These are phyloP conservation scores for Zoanthus gigantus DNA, from an alignment of 92 coral and sea anemone genomes.

Conservation along the genomic window DNA sequence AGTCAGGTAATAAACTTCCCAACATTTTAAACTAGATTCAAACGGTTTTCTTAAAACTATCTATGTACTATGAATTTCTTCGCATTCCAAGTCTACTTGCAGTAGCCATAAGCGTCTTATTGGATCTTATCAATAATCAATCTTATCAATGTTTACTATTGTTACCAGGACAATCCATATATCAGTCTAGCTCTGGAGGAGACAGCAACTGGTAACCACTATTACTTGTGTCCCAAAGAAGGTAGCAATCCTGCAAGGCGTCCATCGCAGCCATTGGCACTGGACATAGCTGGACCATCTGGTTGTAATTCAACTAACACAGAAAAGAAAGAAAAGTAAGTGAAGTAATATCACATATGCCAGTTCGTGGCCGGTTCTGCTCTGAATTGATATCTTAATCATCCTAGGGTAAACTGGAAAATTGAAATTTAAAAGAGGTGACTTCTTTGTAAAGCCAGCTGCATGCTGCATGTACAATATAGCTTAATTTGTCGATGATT, in stretches of 20 bases:
- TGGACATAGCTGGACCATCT: background rate
- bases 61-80: no score
- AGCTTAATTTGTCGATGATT: no score
- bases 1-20: no score
- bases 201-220: slow-evolving; percentile 12
- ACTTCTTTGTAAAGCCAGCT: no score
- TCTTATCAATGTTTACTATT: background rate
- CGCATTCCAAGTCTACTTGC: no score
- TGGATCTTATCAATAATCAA: no score
- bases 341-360: background rate
- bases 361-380: background rate
- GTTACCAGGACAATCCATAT: slow-evolving; percentile 6
- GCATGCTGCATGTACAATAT: no score
- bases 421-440: no score
- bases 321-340: slow-evolving; percentile 22
- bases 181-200: slow-evolving; percentile 18
- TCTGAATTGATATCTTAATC: background rate
- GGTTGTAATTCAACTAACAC: background rate
- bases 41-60: no score
- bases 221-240: slow-evolving; percentile 19
- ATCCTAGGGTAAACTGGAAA: background rate
- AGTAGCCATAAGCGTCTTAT: no score
- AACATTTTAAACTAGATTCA: no score
- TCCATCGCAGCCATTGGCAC: background rate
- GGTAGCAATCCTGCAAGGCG: background rate